Base-by-base conservation (phyloP, 2,797 vertebrate genomes). In the Semaprochilodus insignis region DNA sequence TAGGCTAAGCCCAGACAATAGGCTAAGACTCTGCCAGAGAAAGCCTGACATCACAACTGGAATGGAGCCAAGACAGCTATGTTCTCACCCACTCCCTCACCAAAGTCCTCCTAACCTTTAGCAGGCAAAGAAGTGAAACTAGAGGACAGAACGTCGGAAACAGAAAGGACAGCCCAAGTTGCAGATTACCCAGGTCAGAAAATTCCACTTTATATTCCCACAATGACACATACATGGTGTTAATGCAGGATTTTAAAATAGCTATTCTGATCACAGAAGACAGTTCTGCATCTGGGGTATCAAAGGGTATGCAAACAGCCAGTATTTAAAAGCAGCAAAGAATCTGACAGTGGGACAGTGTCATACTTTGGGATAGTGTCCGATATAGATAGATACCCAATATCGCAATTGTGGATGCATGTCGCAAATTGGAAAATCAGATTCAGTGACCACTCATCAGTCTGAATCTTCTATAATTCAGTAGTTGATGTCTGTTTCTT, bases 1-100 rank as follows among this genome's bases (percentile, higher is more conserved):
- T 92, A 91, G 91, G 93, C 82, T 92, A 92, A 70, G 23, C 88
- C 54, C 85, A 93, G 83, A 95, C 92, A 95, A 94, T 89, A 87
- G 90, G 80, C 79, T 83, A 86, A 65, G 87, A 90, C 83, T 83
- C 86, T 89, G 87, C 86, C 90, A 91, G 83, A 92, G 87, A 88
- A 88, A 82, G 88, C 74, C 81, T 94, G 92, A 94, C 91, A 92
- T 94, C 92, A 93, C 83, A 86, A 66, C 73, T 88, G 90, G 85
- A 91, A 89, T 60, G 8, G 60, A 21, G 55, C 90, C 91, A 93
- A 93, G 85, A 76, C 82, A 83, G 83, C 85, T 72, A 87, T 73
- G 86, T 67, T 81, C 75, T 86, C 83, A 82, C 78, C 62, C 85
- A 77, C 44, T 86, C 82, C 76, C 71, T 81, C 86, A 57, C 85